Conservation (phyloP, 2,888 invertebrate genomes). For the Incurvaria masculella region DNA sequence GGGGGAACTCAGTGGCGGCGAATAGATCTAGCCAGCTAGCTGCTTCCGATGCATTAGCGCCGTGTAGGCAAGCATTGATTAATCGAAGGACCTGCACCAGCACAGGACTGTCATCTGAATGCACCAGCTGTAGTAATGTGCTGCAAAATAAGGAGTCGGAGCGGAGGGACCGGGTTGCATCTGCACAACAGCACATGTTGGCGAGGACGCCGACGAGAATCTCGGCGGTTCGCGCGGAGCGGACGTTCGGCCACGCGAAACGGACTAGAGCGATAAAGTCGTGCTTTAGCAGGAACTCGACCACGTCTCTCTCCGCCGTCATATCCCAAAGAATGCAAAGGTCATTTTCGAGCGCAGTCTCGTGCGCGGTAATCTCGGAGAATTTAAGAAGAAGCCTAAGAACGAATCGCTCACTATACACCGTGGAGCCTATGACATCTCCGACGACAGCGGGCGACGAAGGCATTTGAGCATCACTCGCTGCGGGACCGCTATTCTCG, state of each 20-base stretch:
- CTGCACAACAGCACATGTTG: constrained; percentile 73
- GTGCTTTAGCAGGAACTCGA: constrained; percentile 63
- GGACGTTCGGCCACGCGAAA: constrained; percentile 52
- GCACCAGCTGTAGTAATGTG: constrained; percentile 52
- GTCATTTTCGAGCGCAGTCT: constrained; percentile 65
- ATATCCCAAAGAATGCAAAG: constrained; percentile 82
- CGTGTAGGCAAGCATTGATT: constrained; percentile 54
- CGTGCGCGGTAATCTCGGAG: constrained; percentile 45
- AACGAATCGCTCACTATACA: constrained; percentile 75
- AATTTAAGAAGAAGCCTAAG: constrained; percentile 65
- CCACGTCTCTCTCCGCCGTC: constrained; percentile 76
- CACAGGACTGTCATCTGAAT: constrained; percentile 66
- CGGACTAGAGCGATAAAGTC: constrained; percentile 64
- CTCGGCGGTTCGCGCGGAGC: constrained; percentile 67
- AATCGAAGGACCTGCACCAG: constrained; percentile 72
- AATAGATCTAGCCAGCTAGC: constrained; percentile 47
- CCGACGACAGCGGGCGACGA: constrained; percentile 52
- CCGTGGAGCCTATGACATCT: constrained; percentile 76
- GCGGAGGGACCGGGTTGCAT: constrained; percentile 56
- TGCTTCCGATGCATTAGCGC: constrained; percentile 35
- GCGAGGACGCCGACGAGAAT: constrained; percentile 80
- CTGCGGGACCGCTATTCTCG: too few relatives aligned
- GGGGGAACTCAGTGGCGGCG: constrained; percentile 45
- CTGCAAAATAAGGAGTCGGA: constrained; percentile 55
- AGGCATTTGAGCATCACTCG: too few relatives aligned